Evolutionary conservation across 37 sponge, comb jelly and placozoan species (phyloP), one percentile per base, ranked within the genome.

Genomic region (Ephydatia muelleri): DNA sequence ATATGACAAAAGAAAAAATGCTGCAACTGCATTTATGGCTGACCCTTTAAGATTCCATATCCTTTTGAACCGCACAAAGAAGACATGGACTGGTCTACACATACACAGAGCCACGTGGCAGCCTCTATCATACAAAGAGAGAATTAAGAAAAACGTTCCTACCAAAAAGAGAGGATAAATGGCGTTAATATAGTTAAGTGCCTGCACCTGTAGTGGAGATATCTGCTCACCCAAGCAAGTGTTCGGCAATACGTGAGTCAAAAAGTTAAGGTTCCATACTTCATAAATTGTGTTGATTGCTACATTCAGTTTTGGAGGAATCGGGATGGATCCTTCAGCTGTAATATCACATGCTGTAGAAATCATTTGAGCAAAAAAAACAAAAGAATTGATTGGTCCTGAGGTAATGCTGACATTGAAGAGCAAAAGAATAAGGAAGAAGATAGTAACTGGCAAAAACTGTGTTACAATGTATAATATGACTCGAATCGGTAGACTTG

Each of bases 1-100:
- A 77, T 93, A 93, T 2, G 94, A 90, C 47, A 93, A 84, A 5
- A 90, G 77, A 31, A 93, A 43, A 47, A 93, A 86, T 26, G 91
- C 75, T 12, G 91, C 94, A 36, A 93, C 36, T 14, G 88, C 91
- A 71, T 84, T 80, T 2, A 87, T 30, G 12, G 85, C 48, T 19
- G 88, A 78, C 21, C 79, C 65, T 5, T 66, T 73, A 0, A 76
- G 32, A 11, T 86, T 83, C 76, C 73, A 78, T 5, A 33, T 25
- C 30, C 49, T 25, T 35, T 78, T 48, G 21, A 77, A 86, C 22
- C 85, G 73, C 29, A 70, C 70, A 33, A 86, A 76, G 34, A 82
- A 79, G 35, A 28, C 21, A 33, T 88, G 89, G 23, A 88, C 2
- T 23, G 89, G 89, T 11, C 89, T 32, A 43, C 68, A 83, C 9